phyloP scores from a whole-genome alignment of 2,113 vertebrate species.

The Clarias magur region DNA sequence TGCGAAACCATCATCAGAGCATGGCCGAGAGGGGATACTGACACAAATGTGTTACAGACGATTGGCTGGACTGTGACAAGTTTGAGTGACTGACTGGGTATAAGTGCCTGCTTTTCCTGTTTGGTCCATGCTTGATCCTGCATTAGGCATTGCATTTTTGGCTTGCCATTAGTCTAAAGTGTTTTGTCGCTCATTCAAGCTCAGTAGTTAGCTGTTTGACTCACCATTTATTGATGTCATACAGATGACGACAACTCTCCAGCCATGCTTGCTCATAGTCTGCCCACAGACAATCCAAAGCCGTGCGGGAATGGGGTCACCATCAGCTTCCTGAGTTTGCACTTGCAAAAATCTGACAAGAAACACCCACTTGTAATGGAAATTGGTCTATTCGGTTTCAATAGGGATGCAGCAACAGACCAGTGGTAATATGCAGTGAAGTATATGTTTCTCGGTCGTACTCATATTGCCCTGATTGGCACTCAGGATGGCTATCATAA shows the following conservation, averaged over 20 bases:
- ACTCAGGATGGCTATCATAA: not conserved
- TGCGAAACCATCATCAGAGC: conserved; percentile 5
- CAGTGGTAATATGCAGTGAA: not conserved
- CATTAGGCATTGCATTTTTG: conserved; percentile 6
- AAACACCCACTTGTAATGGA: not conserved
- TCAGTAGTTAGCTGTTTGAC: conserved; percentile 1
- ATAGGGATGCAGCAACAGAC: not conserved
- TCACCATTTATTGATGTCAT: conserved; percentile 17
- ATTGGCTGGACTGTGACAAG: conserved; percentile 5
- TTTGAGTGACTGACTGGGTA: conserved; percentile 6
- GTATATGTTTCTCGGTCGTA: not conserved
- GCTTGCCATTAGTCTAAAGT: conserved; percentile 16
- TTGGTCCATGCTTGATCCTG: conserved; percentile 20
- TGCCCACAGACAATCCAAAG: not conserved
- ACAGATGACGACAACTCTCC: not conserved
- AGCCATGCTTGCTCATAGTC: not conserved
- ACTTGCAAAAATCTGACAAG: not conserved
- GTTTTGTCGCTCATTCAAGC: not conserved
- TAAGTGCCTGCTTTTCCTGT: conserved; percentile 31
- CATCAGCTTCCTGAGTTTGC: not conserved
- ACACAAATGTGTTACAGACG: conserved; percentile 16
- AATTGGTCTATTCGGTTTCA: not conserved
- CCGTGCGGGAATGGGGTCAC: not conserved
- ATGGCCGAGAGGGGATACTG: conserved; percentile 1
- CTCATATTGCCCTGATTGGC: not conserved